Percentiles rank a stretch among this genome's conserved stretches.
These are phyloP conservation scores for Amphiprion percula DNA, from an alignment of 2,113 vertebrate genomes.

Conservation along the genomic window DNA sequence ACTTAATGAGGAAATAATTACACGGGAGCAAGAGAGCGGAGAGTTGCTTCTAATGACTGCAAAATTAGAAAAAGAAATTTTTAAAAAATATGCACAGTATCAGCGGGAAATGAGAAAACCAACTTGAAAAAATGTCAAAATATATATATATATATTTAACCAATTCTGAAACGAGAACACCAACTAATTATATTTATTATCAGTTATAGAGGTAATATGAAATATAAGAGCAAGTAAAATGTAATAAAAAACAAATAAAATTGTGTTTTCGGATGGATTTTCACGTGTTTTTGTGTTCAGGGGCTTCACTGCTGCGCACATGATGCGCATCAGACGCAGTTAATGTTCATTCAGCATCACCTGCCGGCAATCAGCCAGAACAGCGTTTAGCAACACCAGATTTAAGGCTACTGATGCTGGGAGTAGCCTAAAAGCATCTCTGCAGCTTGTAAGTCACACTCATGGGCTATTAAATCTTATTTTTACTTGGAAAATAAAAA, in stretches of 20 bases:
- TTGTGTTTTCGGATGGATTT: constrained; percentile 27
- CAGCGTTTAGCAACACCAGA: not conserved
- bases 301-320: constrained; percentile 8
- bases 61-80: no score
- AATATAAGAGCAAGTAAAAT: no score
- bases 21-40: not conserved
- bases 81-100: not conserved
- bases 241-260: not conserved
- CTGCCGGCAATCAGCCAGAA: constrained; percentile 15
- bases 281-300: accelerated
- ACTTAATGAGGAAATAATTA: no score
- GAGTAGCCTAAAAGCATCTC: no score
- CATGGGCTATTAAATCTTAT: not conserved
- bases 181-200: no score
- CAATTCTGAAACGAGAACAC: no score
- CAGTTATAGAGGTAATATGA: no score
- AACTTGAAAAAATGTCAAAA: no score
- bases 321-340: constrained; percentile 12
- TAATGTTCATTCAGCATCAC: constrained; percentile 11
- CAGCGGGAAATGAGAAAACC: no score
- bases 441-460: not conserved
- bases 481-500: not conserved
- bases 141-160: no score
- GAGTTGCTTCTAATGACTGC: no score
- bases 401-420: no score